phyloP scores from a whole-genome alignment of 2,113 vertebrate species.

The Pterocles gutturalis region DNA sequence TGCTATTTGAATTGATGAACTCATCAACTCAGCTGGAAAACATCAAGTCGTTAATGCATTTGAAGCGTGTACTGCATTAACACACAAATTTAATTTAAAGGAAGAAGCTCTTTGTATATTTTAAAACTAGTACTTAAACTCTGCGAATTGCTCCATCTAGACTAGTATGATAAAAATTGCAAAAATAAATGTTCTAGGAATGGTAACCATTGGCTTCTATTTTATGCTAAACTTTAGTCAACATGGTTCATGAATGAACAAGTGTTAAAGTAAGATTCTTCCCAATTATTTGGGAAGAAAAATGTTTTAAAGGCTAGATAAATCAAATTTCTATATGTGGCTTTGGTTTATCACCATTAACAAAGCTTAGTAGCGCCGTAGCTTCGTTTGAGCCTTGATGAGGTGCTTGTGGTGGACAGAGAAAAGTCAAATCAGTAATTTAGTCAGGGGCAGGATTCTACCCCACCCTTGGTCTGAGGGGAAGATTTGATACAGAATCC shows the following conservation, averaged over 20 bases:
- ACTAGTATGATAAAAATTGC: not conserved
- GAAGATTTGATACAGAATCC: not conserved
- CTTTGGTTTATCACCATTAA: not conserved
- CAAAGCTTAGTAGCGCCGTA: not conserved
- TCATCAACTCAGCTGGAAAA: constrained; percentile 27
- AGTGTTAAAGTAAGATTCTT: not conserved
- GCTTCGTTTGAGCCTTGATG: not conserved
- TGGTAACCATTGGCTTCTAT: not conserved
- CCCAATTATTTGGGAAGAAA: not conserved
- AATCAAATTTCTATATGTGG: not conserved
- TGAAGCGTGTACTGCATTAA: not conserved
- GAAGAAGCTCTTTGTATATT: not conserved
- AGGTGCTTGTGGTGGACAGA: not conserved
- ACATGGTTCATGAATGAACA: not conserved
- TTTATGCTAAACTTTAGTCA: not conserved
- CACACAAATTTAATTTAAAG: constrained; percentile 11
- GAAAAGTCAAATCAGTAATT: not conserved
- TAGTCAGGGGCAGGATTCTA: not conserved
- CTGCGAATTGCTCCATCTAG: not conserved
- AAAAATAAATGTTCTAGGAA: not conserved
- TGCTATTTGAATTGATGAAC: constrained; percentile 11
- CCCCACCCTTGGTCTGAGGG: too few species aligned
- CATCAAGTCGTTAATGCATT: not conserved
- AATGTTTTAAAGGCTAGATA: not conserved
- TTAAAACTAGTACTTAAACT: not conserved